A percentile compares a stretch with the other conserved stretches of the same genome.
These are phyloP conservation scores for Neodiprion lecontei DNA, from an alignment of 1,140 invertebrate species.

Conservation along the genomic window DNA sequence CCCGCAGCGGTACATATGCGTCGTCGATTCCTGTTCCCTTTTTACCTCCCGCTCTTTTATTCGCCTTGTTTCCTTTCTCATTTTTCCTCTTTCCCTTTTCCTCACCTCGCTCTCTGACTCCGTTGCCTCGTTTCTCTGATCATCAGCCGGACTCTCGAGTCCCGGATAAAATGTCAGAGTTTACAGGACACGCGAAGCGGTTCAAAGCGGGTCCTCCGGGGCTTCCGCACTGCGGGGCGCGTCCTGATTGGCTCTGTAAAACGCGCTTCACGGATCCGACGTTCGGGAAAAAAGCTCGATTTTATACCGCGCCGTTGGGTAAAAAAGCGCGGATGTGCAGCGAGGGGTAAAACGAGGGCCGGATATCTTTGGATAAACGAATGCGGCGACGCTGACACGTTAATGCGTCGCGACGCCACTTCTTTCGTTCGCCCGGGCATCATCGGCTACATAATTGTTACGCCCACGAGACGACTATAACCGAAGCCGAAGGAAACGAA, in stretches of 20 bases:
- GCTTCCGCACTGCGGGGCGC: conserved; percentile 34
- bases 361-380: conserved; percentile 37
- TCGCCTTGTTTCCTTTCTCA: conserved; percentile 36
- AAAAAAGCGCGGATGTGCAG: conserved; percentile 33
- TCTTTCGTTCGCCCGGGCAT: conserved; percentile 25
- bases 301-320: conserved; percentile 22
- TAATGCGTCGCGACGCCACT: conserved; percentile 31
- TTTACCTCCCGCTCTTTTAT: conserved; percentile 19
- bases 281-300: too few relatives aligned
- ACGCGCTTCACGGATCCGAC: conserved; percentile 20
- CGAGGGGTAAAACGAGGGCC: neutral
- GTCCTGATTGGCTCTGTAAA: conserved; percentile 33
- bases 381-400: conserved; percentile 36
- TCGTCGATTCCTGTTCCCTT: neutral
- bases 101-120: neutral
- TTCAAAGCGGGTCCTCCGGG: neutral
- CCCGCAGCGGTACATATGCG: neutral
- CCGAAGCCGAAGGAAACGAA: neutral
- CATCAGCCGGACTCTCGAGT: too few relatives aligned
- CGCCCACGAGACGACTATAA: neutral
- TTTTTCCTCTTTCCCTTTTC: conserved; percentile 11
- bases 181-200: neutral
- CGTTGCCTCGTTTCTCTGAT: neutral
- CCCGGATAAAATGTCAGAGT: neutral
- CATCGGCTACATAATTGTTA: conserved; percentile 42